phyloP scores from a whole-genome alignment of 2,113 vertebrate genomes.

The Bujurquina vittata region DNA sequence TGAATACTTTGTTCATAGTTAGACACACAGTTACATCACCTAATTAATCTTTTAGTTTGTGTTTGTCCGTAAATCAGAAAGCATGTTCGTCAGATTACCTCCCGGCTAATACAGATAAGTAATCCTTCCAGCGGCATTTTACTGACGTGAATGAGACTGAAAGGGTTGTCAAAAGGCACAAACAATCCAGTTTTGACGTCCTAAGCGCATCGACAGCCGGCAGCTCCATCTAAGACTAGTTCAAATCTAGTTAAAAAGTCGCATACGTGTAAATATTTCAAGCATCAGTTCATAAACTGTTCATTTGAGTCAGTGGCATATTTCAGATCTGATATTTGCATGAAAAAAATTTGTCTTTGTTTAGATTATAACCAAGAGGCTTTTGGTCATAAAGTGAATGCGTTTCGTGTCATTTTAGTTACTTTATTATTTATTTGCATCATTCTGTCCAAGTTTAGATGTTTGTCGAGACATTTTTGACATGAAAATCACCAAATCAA shows the following conservation, averaged over 20 bases:
- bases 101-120: conserved; percentile 6
- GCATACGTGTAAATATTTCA: neutral
- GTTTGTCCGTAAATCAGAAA: conserved; percentile 31
- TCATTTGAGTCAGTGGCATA: neutral
- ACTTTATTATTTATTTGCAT: neutral
- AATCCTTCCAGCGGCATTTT: conserved; percentile 1
- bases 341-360: neutral
- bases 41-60: conserved; percentile 52
- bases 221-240: neutral
- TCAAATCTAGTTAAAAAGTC: conserved; percentile 1
- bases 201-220: neutral
- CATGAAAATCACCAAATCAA: neutral
- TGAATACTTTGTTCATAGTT: conserved; percentile 51
- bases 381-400: no score
- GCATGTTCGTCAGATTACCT: conserved; percentile 36
- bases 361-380: no score
- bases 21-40: conserved; percentile 20
- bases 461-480: neutral
- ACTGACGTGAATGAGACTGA: conserved; percentile 9
- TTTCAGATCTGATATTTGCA: neutral
- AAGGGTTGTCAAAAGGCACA: neutral
- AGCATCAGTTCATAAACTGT: neutral
- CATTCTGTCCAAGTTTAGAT: neutral
- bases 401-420: neutral
- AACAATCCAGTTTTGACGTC: neutral